A percentile compares a stretch with the other conserved stretches of the same genome.
Conservation (phyloP, 2,113 vertebrate species). For the Hymenochirus boettgeri region DNA sequence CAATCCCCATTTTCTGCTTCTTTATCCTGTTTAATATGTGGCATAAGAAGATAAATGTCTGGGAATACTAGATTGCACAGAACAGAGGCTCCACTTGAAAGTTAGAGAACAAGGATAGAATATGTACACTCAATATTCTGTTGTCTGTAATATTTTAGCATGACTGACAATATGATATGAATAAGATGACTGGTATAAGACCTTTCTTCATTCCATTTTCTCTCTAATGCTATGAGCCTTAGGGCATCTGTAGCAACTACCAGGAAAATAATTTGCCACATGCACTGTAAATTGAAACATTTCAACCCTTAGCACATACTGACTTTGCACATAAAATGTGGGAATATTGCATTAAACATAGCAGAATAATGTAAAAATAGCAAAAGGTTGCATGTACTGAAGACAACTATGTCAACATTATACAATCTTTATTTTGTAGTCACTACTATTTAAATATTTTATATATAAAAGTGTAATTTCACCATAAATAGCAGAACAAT, state of each 20-base stretch:
- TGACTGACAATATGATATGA: slow-evolving; percentile 45
- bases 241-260: not conserved
- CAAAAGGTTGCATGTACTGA: not conserved
- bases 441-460: too few relatives aligned
- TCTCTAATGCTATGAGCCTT: slow-evolving; percentile 6
- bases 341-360: not conserved
- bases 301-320: not conserved
- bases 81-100: slow-evolving; percentile 47
- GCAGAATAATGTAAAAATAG: slow-evolving; percentile 1
- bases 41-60: slow-evolving; percentile 55
- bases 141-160: slow-evolving; percentile 52
- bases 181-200: slow-evolving; percentile 47
- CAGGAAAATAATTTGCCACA: slow-evolving; percentile 8
- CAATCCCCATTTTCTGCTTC: slow-evolving; percentile 55
- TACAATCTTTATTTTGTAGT: too few relatives aligned
- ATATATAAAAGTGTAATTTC: too few relatives aligned
- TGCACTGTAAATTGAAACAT: slow-evolving; percentile 20
- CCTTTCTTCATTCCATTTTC: not conserved
- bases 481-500: too few relatives aligned
- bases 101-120: slow-evolving; percentile 48
- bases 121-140: slow-evolving; percentile 54
- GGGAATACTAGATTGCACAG: slow-evolving; percentile 45
- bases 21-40: slow-evolving; percentile 50
- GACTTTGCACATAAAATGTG: not conserved
- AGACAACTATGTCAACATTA: not conserved